Base-by-base conservation (phyloP, 2,888 invertebrate genomes). In the Mesochorus sp. region DNA sequence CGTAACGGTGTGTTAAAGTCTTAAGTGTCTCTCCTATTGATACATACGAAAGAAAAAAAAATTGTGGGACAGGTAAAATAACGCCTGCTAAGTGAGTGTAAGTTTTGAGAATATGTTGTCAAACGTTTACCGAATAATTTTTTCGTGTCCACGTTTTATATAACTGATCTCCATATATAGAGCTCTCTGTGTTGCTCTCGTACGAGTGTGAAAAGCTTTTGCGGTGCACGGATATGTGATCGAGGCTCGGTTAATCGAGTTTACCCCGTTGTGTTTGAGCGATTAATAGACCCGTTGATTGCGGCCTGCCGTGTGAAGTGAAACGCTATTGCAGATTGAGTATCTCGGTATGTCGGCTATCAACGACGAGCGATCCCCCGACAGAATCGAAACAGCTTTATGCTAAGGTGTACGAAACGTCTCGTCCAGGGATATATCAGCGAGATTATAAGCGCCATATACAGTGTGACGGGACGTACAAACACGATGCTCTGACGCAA, bases 1-100 rank as follows among this genome's bases (percentile, higher is more conserved):
- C 12, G 72, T 71, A 79, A 80, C 79, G 79, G 79, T 82, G 66
- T 51, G 74, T 75, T n/a, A n/a, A n/a, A 75, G 81, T 74, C 76
- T 68, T 64, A 68, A 67, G 26, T 59, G 59, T 49, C 28, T 53
- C 37, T 64, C 62, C 47, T 62, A 19, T 26, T 24, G 19, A 77
- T 49, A 71, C 76, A 66, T 70, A 64, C 49, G 57, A 57, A 42
- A 44, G 42, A 4, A 37, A 26, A 49, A 59, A 31, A 17, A 37
- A 31, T 62, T 49, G 51, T 42, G 71, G 61, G 61, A 37, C 34
- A 55, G 12, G 17, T 5, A 72, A 28, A 31, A 34, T n/a, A n/a
- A n/a, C n/a, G 49, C n/a, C 62, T 28, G 49, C 17, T 28, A 24
- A 51, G 24, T 37, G 57, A 24, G 53, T 37, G 49, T 34, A 28